phyloP scores from a whole-genome alignment of 2,113 vertebrate genomes.

The Anoplopoma fimbria region DNA sequence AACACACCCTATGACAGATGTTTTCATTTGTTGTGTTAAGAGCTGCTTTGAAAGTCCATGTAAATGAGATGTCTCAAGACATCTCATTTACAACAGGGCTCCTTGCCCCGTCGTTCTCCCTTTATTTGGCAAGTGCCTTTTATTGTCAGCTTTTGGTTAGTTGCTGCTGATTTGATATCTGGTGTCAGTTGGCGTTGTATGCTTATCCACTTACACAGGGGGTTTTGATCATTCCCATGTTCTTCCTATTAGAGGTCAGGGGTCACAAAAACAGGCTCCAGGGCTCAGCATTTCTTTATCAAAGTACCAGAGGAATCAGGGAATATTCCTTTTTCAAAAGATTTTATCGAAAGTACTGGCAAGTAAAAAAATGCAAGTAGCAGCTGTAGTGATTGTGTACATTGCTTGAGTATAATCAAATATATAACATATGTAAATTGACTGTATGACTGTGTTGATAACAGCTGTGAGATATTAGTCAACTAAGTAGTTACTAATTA shows the following conservation, averaged over 20 bases:
- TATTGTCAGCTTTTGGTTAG: background rate
- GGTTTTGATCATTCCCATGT: slow-evolving; percentile 52
- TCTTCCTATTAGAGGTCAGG: slow-evolving; percentile 54
- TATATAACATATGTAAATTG: slow-evolving; percentile 1
- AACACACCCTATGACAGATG: slow-evolving; percentile 50
- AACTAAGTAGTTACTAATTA: background rate
- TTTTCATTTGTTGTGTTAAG: slow-evolving; percentile 62
- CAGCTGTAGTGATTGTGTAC: background rate
- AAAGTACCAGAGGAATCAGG: background rate
- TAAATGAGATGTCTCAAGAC: slow-evolving; percentile 30
- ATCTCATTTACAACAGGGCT: too few relatives aligned
- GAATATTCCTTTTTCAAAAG: slow-evolving; percentile 4
- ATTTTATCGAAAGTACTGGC: background rate
- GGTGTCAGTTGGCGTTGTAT: slow-evolving; percentile 26
- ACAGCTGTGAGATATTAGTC: background rate
- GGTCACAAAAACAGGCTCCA: slow-evolving; percentile 30
- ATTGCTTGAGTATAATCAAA: background rate
- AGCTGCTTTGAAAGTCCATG: slow-evolving; percentile 26
- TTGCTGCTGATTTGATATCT: slow-evolving; percentile 42
- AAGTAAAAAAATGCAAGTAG: background rate
- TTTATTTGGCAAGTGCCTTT: background rate
- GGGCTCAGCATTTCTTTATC: slow-evolving; percentile 28
- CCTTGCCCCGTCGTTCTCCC: background rate
- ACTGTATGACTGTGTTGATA: background rate
- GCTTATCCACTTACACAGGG: slow-evolving; percentile 45